Base-by-base conservation (phyloP, 2,113 vertebrate species). In the Calypte anna region DNA sequence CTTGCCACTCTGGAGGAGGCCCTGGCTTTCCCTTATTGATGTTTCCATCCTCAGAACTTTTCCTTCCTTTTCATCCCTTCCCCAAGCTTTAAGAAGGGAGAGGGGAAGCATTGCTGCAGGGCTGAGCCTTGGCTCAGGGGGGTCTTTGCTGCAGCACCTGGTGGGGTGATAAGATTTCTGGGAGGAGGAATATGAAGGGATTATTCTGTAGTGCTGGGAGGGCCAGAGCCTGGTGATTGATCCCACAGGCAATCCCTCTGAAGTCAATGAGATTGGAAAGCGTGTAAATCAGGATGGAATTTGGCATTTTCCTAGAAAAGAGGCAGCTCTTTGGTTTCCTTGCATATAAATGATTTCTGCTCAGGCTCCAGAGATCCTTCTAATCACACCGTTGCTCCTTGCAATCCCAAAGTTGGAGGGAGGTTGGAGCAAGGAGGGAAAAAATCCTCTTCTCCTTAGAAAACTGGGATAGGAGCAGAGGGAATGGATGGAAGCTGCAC, bases 201-300 rank as follows among this genome's bases (percentile, higher is more conserved):
- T 96, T 81, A 67, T 14, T 74, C 38, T 4, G 14, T 12, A 0
- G 25, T 33, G 76, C 92, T 80, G 62, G 55, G 72, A 80, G 91
- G 91, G 75, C 74, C 14, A 0, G 51, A 84, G 64, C 62, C 38
- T 6, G 24, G 50, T 64, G 74, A 63, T 91, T 89, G 66, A 9
- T 48, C 59, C 92, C 0, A 0, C 43, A 43, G 95, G 79, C 90
- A 44, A 13, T 91, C 57, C 83, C 46, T 94, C 86, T 94, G 94
- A 91, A 95, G 85, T 93, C 93, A 64, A 30, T 70, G 89, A 68
- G 93, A 85, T 96, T 91, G 84, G 30, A 36, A 66, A 82, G 91
- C 28, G 0, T 90, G 89, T 33, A 87, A 92, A 92, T 94, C 74
- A 33, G 36, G 5, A 4, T 23, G 66, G 94, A 86, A 89, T 94